These are phyloP conservation scores for Chitala chitala DNA, from an alignment of 2,113 vertebrate genomes.

Conservation along the genomic window DNA sequence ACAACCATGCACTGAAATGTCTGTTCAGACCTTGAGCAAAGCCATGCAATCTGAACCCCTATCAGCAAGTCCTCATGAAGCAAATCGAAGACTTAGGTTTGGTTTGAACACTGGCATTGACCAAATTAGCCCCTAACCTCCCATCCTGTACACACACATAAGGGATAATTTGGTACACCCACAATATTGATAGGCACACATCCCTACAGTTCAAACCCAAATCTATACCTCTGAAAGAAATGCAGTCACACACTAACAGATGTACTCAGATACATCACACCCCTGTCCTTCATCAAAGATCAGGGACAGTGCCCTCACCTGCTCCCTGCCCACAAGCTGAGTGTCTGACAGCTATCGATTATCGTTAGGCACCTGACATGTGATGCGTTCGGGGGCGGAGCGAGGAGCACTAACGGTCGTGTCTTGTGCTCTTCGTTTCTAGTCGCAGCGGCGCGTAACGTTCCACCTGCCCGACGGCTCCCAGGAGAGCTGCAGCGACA, in stretches of 20 bases:
- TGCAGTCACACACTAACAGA: no score
- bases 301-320: background rate
- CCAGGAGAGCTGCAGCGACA: conserved; percentile 99
- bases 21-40: background rate
- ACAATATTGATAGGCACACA: no score
- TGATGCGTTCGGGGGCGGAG: background rate
- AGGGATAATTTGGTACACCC: no score
- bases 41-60: no score
- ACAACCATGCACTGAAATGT: background rate
- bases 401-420: conserved; percentile 74
- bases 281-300: background rate
- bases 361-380: background rate
- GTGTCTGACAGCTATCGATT: conserved; percentile 6
- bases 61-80: no score
- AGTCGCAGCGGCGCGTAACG: conserved; percentile 98
- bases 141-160: no score
- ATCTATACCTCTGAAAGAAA: no score
- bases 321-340: background rate
- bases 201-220: no score
- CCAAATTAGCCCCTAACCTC: background rate
- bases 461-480: conserved; percentile 99
- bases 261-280: no score
- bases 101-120: no score
- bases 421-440: conserved; percentile 86
- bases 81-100: no score